Evolutionary conservation across 1,140 invertebrate species (phyloP), one percentile per base, ranked within the genome.

Genomic region (Telenomus remus): DNA sequence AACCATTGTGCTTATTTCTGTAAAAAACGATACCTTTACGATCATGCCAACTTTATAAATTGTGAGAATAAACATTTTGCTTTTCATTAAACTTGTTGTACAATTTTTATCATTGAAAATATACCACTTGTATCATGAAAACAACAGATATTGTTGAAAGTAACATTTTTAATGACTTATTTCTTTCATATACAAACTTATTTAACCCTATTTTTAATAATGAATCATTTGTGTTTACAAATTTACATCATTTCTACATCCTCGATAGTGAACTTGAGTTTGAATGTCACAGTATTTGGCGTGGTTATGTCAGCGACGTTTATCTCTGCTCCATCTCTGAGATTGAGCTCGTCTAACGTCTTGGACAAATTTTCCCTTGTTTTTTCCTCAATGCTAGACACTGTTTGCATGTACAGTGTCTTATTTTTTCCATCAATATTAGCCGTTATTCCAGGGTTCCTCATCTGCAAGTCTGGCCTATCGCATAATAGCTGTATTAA

Each of bases 381-480:
- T 75, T 91, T 91, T 81, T 94, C 93, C 87, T 98, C 96, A 70
- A 98, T 97, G 76, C 95, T 96, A 63, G 93, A 91, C 3, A 98
- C 93, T 6, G 92, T 94, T 53, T 94, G 92, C 91, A 98, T 97
- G 79, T 98, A 99, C 5, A 99, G 87, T 0, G 97, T 99, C 86
- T 94, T 95, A 82, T 94, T 94, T 85, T 94, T 96, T 4, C 95
- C 96, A 82, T 93, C 90, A 9, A 95, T 89, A 43, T 89, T 90
- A 12, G 95, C 92, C 1, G 95, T 96, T 12, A 97, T 78, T 74
- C 91, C 91, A 14, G 97, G 97, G 89, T 91, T 96, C 85, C 94
- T 95, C 91, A 97, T 95, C 89, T 95, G 95, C 86, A 93, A 95
- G 14, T 91, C 89, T 0, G 90, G 84, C 83, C 91, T 92, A 74